Base-by-base conservation (phyloP, 2,888 invertebrate genomes). In the Caenorhabditis imperialis region DNA sequence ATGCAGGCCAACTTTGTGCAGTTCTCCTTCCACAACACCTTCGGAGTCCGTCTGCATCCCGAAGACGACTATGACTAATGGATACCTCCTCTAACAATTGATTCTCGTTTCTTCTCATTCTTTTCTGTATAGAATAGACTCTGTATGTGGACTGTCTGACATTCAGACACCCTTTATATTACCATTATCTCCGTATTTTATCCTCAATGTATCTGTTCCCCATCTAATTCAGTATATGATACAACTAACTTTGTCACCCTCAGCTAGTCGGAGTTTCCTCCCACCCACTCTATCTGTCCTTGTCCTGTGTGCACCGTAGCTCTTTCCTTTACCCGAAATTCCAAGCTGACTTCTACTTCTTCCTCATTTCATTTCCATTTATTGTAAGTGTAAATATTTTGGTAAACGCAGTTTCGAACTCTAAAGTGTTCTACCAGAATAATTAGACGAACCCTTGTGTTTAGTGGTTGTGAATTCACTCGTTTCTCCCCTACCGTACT, bases 1-100 rank as follows among this genome's bases (percentile, higher is more conserved):
- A 82, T 85, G 57, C 81, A 84, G 58, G 72, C 92, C 87, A 84
- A 92, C 88, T 93, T 93, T 88, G 91, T 91, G 35, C 93, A 94
- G 91, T 95, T 95, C 91, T 94, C 94, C 23, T 91, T 90, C 83
- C 81, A 80, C 55, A 74, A 78, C 37, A 38, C 69, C 18, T 42
- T 67, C 42, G 71, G 60, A 22, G 70, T 69, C 22, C 35, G 42
- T 40, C 58, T 63, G 20, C 47, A 61, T 33, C 53, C 71, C 12
- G 60, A 74, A n/a, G 76, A 80, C 23, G 75, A 63, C 27, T 72
- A 63, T 27, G 77, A 78, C 47, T 50, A 45, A 70, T 76, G 20
- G 42, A 35, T n/a, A 18, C 40, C 5, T 40, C 14, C 40, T 16
- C 40, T 40, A 14, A 25, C 3, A 16, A 44, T 44, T 16, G 20